Evolutionary conservation across 2,113 vertebrate genomes (phyloP).

Genomic region (Corythaeola cristata): DNA sequence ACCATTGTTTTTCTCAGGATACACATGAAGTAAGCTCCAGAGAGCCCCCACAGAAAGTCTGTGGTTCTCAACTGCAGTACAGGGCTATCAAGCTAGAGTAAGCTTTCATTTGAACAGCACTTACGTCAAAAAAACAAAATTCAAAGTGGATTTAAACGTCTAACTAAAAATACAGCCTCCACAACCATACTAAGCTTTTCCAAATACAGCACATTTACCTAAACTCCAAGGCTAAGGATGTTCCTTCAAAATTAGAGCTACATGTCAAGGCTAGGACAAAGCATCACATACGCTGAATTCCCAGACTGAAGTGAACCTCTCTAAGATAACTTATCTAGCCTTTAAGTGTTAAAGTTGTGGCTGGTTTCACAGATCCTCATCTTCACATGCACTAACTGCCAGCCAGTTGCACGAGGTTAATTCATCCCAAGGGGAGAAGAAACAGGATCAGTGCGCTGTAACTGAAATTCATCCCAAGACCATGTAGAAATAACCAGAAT

Average conservation of each 20-base stretch:
- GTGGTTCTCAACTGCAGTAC: not conserved
- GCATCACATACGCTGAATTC: not conserved
- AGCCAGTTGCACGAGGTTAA: not conserved
- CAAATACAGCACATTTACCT: not conserved
- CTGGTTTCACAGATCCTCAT: not conserved
- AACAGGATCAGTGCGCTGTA: not conserved
- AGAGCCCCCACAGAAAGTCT: not conserved
- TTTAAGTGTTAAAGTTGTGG: not conserved
- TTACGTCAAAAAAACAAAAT: not conserved
- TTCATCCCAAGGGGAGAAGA: not conserved
- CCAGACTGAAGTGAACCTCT: not conserved
- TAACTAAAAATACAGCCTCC: not conserved
- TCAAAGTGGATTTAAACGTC: not conserved
- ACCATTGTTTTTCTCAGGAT: not conserved
- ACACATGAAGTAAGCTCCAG: not conserved
- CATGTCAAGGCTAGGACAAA: not conserved
- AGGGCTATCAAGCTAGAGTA: not conserved
- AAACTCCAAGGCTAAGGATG: not conserved
- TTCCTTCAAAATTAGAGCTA: not conserved
- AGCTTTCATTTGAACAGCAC: not conserved
- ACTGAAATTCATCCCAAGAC: not conserved
- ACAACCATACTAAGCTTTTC: not conserved
- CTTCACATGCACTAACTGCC: not conserved
- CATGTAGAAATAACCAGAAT: conserved; percentile 4
- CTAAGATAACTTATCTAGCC: not conserved